phyloP scores from a whole-genome alignment of 1,140 invertebrate genomes.

The Copidosoma floridanum region DNA sequence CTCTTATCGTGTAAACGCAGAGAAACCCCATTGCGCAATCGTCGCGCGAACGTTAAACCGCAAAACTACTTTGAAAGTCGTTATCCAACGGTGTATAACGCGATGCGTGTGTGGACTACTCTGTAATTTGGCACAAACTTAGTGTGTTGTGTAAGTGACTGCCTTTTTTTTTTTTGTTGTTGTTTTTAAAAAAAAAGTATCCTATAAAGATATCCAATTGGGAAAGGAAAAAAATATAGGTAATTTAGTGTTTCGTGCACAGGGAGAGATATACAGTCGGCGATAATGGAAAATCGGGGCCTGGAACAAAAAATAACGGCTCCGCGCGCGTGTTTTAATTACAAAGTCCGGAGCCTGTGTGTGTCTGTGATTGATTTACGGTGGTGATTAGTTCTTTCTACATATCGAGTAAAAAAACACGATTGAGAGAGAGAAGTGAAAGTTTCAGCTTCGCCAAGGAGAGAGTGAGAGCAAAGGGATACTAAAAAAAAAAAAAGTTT shows the following conservation, averaged over 20 bases:
- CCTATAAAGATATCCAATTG: too few relatives aligned
- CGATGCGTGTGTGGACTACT: too few relatives aligned
- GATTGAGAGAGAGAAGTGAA: not conserved
- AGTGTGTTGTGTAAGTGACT: not conserved
- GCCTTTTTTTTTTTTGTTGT: not conserved
- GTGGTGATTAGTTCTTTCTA: not conserved
- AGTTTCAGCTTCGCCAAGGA: not conserved
- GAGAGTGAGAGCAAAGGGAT: not conserved
- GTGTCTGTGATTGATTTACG: slow-evolving; percentile 5
- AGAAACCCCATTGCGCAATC: not conserved
- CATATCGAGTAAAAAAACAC: too few relatives aligned
- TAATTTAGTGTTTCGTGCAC: too few relatives aligned
- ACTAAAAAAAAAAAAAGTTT: slow-evolving; percentile 22
- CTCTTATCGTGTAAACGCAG: too few relatives aligned
- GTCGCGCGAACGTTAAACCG: not conserved
- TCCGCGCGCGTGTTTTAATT: too few relatives aligned
- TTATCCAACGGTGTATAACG: too few relatives aligned
- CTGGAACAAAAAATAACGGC: too few relatives aligned
- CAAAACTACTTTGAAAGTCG: not conserved
- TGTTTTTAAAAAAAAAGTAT: too few relatives aligned
- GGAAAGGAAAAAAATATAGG: too few relatives aligned
- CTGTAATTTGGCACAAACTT: slow-evolving; percentile 6
- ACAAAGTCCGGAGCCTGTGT: not conserved
- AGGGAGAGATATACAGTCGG: too few relatives aligned
- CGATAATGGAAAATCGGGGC: too few relatives aligned